Conservation (phyloP, 2,113 vertebrate species). For the Serilophus lunatus region DNA sequence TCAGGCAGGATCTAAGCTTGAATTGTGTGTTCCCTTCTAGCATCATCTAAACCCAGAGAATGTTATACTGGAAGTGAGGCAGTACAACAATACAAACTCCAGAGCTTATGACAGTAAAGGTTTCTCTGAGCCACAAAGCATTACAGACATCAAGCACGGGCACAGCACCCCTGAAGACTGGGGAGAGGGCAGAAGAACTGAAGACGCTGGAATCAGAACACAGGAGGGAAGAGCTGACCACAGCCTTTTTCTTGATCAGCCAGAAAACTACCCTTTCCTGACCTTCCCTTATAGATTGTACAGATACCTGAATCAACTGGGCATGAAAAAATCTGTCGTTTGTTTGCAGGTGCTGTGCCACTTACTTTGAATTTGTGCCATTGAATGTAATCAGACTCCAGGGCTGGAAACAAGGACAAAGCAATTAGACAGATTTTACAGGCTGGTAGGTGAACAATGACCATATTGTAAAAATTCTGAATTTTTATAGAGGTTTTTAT, state of each 20-base stretch:
- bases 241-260: constrained; percentile 16
- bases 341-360: not conserved
- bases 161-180: not conserved
- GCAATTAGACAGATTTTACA: not conserved
- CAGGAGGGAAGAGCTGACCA: constrained; percentile 53
- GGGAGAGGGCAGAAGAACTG: not conserved
- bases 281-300: constrained; percentile 56
- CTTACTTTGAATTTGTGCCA: not conserved
- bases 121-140: not conserved
- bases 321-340: constrained; percentile 18
- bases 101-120: not conserved
- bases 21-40: not conserved
- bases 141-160: not conserved
- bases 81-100: not conserved
- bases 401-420: not conserved
- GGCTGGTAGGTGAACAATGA: not conserved
- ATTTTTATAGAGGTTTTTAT: not conserved
- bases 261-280: not conserved
- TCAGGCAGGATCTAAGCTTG: not conserved
- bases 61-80: not conserved
- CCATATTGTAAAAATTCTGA: not conserved
- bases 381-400: not conserved
- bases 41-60: not conserved
- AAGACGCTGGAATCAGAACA: not conserved
- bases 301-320: constrained; percentile 29